A percentile compares a stretch with the other conserved stretches of the same genome.
Conservation (phyloP, 2,797 vertebrate genomes). For the Myioborus melanocephalus region DNA sequence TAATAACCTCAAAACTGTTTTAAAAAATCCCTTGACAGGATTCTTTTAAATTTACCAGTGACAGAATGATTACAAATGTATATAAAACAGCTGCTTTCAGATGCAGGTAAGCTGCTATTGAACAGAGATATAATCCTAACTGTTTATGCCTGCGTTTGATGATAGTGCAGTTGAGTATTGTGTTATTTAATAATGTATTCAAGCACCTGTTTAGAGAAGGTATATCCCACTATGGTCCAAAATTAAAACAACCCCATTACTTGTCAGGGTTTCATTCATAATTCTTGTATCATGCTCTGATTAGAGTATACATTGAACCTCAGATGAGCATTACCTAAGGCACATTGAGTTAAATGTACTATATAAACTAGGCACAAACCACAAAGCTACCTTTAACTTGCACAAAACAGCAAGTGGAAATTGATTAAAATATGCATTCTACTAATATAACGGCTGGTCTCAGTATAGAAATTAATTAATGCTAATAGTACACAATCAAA, state of each 20-base stretch:
- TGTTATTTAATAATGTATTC: slow-evolving; percentile 66
- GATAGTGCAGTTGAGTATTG: slow-evolving; percentile 43
- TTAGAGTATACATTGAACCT: slow-evolving; percentile 35
- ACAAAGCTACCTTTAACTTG: slow-evolving; percentile 54
- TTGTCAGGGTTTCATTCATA: background rate
- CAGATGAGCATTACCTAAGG: slow-evolving; percentile 34
- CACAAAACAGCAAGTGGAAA: slow-evolving; percentile 56
- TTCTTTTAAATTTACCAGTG: background rate
- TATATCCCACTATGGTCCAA: slow-evolving; percentile 41
- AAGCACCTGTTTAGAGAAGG: slow-evolving; percentile 14
- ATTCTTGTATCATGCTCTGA: slow-evolving; percentile 27
- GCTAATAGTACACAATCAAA: slow-evolving; percentile 77
- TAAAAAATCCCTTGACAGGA: background rate
- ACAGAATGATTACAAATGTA: background rate
- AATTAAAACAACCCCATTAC: slow-evolving; percentile 56
- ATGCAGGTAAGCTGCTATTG: slow-evolving; percentile 30
- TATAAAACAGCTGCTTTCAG: slow-evolving; percentile 36
- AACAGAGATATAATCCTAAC: slow-evolving; percentile 32
- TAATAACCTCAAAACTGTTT: background rate
- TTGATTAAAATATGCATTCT: slow-evolving; percentile 75
- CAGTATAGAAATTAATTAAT: slow-evolving; percentile 79
- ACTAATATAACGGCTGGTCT: slow-evolving; percentile 68
- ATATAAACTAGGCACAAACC: slow-evolving; percentile 48
- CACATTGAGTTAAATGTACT: slow-evolving; percentile 20
- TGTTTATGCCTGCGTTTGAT: slow-evolving; percentile 34